Evolutionary conservation across 1,140 invertebrate genomes (phyloP).

Genomic region (Chrysoperla carnea): DNA sequence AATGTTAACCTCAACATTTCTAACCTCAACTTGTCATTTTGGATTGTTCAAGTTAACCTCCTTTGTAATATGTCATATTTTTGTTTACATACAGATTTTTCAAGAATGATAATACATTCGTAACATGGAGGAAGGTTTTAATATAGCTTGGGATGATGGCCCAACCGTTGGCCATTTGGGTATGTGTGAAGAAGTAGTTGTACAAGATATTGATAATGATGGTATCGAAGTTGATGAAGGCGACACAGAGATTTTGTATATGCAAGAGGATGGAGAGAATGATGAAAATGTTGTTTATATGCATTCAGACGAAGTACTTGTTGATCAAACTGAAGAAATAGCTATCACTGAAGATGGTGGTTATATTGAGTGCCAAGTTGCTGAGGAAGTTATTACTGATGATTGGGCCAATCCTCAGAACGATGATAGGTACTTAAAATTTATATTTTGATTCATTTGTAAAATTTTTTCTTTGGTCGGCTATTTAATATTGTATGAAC

Average conservation of each 20-base stretch:
- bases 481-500: no score
- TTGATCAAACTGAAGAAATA: conserved; percentile 20
- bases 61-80: no score
- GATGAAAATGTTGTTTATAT: conserved; percentile 30
- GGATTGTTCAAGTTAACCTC: neutral
- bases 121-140: conserved; percentile 25
- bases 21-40: neutral
- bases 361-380: conserved; percentile 31
- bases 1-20: neutral
- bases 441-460: conserved; percentile 19
- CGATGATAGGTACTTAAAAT: conserved; percentile 38
- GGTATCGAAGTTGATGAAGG: conserved; percentile 6
- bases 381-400: conserved; percentile 59
- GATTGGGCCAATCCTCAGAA: conserved; percentile 53
- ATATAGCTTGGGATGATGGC: conserved; percentile 32
- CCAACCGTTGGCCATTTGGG: conserved; percentile 28
- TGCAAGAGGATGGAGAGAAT: conserved; percentile 23
- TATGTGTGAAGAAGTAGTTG: conserved; percentile 37
- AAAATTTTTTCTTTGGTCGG: no score
- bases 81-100: no score
- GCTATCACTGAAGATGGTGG: conserved; percentile 8
- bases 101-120: neutral
- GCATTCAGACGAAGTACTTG: conserved; percentile 22
- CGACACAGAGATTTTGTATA: neutral
- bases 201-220: conserved; percentile 26